Percentiles rank a stretch among this genome's conserved stretches.
phyloP scores from a whole-genome alignment of 1,140 invertebrate species.

The Trachymyrmex cornetzi region DNA sequence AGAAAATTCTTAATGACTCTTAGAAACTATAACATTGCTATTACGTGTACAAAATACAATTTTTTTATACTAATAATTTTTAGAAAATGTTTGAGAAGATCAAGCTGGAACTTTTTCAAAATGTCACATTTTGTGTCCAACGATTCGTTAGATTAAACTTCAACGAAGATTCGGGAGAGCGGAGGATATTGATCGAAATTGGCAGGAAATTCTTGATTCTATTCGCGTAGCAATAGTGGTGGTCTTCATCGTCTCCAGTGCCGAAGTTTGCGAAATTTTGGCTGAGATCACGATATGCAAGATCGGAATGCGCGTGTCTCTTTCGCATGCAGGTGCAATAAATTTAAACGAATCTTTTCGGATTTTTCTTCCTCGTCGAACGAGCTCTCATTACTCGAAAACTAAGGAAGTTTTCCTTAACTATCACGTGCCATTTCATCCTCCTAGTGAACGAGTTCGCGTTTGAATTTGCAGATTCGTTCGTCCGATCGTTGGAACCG shows the following conservation, averaged over 20 bases:
- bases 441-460: constrained; percentile 35
- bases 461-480: constrained; percentile 44
- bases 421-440: constrained; percentile 47
- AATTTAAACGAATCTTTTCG: constrained; percentile 42
- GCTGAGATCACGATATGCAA: constrained; percentile 41
- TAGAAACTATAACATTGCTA: neutral
- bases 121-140: neutral
- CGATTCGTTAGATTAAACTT: neutral
- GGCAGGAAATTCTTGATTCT: constrained; percentile 18
- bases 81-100: neutral
- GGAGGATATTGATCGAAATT: constrained; percentile 7
- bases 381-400: constrained; percentile 21
- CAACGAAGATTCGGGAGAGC: neutral
- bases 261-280: constrained; percentile 45
- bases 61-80: neutral
- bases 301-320: constrained; percentile 23
- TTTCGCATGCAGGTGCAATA: constrained; percentile 5
- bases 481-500: neutral
- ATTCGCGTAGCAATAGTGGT: neutral
- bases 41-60: neutral
- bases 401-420: constrained; percentile 27
- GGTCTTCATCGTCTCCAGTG: neutral
- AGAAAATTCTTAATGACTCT: neutral
- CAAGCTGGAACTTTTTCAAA: neutral
- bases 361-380: constrained; percentile 45